Evolutionary conservation across 2,113 vertebrate species (phyloP).

Genomic region (Saguinus midas): DNA sequence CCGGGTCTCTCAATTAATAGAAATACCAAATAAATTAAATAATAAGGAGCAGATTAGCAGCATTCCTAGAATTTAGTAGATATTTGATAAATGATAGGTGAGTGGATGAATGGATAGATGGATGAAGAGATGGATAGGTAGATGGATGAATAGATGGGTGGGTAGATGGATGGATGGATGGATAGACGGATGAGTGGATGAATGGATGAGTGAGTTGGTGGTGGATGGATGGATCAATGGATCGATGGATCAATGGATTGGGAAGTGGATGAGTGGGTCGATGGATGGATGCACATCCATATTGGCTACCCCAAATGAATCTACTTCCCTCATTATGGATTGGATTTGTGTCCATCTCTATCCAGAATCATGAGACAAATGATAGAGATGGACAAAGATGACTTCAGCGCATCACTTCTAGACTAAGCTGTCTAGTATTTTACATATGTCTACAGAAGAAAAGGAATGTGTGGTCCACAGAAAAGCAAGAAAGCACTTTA

Average conservation of each 20-base stretch:
- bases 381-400: not conserved
- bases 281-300: not conserved
- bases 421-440: not conserved
- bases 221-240: not conserved
- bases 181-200: not conserved
- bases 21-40: constrained; percentile 22
- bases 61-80: not conserved
- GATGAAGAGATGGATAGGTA: not conserved
- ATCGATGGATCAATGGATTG: not conserved
- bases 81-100: not conserved
- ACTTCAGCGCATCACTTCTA: not conserved
- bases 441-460: not conserved
- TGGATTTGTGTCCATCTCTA: not conserved
- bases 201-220: not conserved
- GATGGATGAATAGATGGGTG: not conserved
- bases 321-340: not conserved
- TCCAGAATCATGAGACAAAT: not conserved
- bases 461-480: not conserved
- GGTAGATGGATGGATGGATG: not conserved
- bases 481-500: not conserved
- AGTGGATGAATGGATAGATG: not conserved
- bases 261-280: not conserved
- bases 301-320: not conserved
- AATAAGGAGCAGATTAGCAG: not conserved
- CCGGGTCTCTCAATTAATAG: not conserved